These are phyloP conservation scores for Metalampra italica DNA, from an alignment of 2,888 invertebrate genomes.

Conservation along the genomic window DNA sequence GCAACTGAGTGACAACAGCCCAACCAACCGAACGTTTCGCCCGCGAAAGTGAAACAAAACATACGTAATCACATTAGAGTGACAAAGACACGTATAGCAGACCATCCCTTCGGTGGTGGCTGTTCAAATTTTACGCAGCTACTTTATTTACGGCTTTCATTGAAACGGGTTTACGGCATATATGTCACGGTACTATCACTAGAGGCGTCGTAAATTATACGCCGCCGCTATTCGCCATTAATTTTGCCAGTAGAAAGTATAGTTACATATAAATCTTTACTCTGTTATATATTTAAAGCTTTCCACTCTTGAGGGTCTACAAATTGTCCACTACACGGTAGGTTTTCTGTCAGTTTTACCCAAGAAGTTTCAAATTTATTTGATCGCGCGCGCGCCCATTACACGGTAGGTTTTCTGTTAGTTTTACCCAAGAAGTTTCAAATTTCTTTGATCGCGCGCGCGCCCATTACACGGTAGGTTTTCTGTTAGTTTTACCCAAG, in stretches of 20 bases:
- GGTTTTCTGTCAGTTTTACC: too few species aligned
- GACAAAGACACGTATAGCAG: conserved; percentile 32
- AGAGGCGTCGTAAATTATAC: conserved; percentile 31
- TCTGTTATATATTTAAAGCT: too few species aligned
- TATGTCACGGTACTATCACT: conserved; percentile 41
- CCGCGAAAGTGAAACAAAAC: conserved; percentile 34
- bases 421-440: too few species aligned
- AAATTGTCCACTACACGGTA: too few species aligned
- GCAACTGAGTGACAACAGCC: conserved; percentile 59
- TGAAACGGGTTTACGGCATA: conserved; percentile 39
- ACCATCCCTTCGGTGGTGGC: conserved; percentile 43
- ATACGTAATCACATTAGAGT: conserved; percentile 17
- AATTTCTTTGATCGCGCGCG: too few species aligned
- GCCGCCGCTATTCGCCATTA: conserved; percentile 8
- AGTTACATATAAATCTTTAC: conserved; percentile 1
- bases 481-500: too few species aligned
- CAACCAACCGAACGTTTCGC: conserved; percentile 44
- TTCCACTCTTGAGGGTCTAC: not conserved
- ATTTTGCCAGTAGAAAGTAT: conserved; percentile 11
- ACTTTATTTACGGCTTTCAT: conserved; percentile 39
- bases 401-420: too few species aligned
- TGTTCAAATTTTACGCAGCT: conserved; percentile 29
- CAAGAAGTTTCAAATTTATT: too few species aligned
- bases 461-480: too few species aligned
- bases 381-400: too few species aligned